phyloP scores from a whole-genome alignment of 2,113 vertebrate genomes.

The Pelecanus crispus region DNA sequence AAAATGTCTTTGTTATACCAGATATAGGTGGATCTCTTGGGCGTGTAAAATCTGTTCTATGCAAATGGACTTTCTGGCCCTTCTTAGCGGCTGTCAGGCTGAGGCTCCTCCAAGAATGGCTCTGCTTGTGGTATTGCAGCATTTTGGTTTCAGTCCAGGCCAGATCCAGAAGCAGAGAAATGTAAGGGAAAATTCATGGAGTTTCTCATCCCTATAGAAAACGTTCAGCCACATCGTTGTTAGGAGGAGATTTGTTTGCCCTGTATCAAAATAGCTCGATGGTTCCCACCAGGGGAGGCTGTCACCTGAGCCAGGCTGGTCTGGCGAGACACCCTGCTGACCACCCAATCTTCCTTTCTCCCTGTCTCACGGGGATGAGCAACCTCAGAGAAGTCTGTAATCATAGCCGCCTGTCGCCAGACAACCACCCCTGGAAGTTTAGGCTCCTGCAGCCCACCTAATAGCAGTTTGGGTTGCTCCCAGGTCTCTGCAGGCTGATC shows the following conservation, averaged over 20 bases:
- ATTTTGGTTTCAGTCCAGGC: neutral
- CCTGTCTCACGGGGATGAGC: neutral
- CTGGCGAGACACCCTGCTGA: neutral
- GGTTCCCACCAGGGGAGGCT: neutral
- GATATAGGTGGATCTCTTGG: neutral
- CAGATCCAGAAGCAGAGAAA: neutral
- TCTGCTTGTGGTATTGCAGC: neutral
- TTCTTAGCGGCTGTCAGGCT: neutral
- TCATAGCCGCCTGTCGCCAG: neutral
- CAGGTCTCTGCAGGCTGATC: neutral
- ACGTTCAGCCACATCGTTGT: accelerated
- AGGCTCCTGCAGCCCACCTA: neutral
- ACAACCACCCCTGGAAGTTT: neutral
- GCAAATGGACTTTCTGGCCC: neutral
- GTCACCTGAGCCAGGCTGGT: neutral
- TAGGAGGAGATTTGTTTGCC: neutral
- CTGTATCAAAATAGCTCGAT: neutral
- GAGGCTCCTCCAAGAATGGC: neutral
- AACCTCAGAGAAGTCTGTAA: neutral
- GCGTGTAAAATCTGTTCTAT: neutral
- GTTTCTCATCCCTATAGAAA: neutral
- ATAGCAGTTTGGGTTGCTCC: accelerated
- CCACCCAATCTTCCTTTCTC: neutral
- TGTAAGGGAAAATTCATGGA: neutral
- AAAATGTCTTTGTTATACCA: neutral